Percentiles rank a stretch among this genome's conserved stretches.
Evolutionary conservation across 1,140 invertebrate genomes (phyloP).

Genomic region (Leptinotarsa texana): DNA sequence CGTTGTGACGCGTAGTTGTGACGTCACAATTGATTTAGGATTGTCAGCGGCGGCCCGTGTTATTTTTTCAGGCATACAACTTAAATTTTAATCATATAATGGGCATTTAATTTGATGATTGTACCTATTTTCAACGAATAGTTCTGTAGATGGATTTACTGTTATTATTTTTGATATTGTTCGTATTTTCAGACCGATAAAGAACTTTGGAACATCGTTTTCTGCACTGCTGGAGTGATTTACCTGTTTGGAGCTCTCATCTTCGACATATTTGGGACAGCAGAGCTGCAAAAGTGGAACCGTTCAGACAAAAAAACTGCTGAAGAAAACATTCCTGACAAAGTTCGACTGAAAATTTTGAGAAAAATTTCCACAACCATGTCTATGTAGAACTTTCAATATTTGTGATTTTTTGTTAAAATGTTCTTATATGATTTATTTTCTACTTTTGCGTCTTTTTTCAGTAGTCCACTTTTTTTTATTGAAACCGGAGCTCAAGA

Average conservation of each 20-base stretch:
- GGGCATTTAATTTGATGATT: no score
- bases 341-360: not conserved
- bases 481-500: no score
- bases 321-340: not conserved
- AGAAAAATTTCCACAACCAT: slow-evolving; percentile 8
- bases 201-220: slow-evolving; percentile 43
- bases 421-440: no score
- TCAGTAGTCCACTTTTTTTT: no score
- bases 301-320: not conserved
- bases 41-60: no score
- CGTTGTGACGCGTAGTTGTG: no score
- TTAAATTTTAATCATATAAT: no score
- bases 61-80: no score
- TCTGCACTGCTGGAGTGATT: slow-evolving; percentile 34
- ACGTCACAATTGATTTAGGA: no score
- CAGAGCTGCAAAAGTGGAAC: slow-evolving; percentile 43
- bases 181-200: slow-evolving; percentile 33
- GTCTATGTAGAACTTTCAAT: not conserved
- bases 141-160: no score
- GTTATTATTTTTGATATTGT: not conserved
- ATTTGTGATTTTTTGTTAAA: not conserved
- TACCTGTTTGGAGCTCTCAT: slow-evolving; percentile 39
- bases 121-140: no score
- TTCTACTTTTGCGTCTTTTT: no score
- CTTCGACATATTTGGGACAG: slow-evolving; percentile 41